phyloP scores from a whole-genome alignment of 30 jellyfish, hydroid and myxozoan genomes.

The Sanderia malayensis region DNA sequence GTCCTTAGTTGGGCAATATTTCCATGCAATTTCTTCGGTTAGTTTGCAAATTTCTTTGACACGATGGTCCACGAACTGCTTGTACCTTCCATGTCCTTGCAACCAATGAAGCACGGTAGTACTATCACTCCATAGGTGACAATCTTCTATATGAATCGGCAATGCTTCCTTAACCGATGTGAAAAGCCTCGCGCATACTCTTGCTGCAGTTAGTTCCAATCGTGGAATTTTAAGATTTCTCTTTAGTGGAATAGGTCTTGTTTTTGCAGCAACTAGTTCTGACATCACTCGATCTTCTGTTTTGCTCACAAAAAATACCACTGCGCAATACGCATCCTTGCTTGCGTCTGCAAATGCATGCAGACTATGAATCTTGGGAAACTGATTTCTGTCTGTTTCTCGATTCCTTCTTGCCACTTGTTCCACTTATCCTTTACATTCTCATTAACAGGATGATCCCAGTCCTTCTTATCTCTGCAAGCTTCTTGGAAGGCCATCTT shows the following conservation, averaged over 20 bases:
- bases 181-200: background rate
- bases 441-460: background rate
- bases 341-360: constrained; percentile 1
- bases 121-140: constrained; percentile 43
- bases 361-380: background rate
- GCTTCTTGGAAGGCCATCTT: background rate
- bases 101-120: constrained; percentile 34
- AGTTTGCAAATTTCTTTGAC: constrained; percentile 30
- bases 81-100: constrained; percentile 22
- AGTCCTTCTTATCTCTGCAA: background rate
- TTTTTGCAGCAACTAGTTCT: background rate
- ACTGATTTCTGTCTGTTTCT: background rate
- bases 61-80: constrained; percentile 30
- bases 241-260: background rate
- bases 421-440: background rate
- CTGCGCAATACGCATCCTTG: background rate
- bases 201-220: background rate
- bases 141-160: background rate
- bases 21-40: constrained; percentile 25
- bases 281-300: background rate
- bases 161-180: background rate
- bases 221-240: background rate
- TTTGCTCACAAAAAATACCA: background rate
- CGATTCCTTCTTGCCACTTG: background rate
- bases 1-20: constrained; percentile 40